Evolutionary conservation across 2,888 invertebrate species (phyloP).

Genomic region (Eupelmus urozonus): DNA sequence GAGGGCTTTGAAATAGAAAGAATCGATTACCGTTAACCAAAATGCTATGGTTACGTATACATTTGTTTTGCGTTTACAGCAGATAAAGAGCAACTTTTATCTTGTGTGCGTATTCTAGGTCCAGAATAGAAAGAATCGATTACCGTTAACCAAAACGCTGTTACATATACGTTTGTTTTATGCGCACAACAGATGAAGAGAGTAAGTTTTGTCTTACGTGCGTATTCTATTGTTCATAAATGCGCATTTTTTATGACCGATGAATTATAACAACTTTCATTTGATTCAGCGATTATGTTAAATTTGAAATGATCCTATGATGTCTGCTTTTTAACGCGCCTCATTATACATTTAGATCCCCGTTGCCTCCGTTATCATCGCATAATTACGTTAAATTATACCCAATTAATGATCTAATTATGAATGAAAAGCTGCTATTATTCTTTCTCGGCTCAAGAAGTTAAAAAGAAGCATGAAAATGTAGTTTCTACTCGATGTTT

Average conservation of each 20-base stretch:
- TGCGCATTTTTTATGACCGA: background rate
- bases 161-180: too few relatives aligned
- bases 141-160: too few relatives aligned
- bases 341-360: background rate
- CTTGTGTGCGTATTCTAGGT: too few relatives aligned
- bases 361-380: background rate
- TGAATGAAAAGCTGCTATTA: background rate
- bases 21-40: too few relatives aligned
- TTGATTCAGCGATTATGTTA: background rate
- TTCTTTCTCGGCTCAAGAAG: background rate
- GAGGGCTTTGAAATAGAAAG: too few relatives aligned
- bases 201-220: background rate
- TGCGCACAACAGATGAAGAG: too few relatives aligned
- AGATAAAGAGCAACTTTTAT: too few relatives aligned
- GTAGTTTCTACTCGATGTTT: background rate
- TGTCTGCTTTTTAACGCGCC: background rate
- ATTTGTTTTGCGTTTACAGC: too few relatives aligned
- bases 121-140: too few relatives aligned
- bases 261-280: slow-evolving; percentile 15
- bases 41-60: too few relatives aligned
- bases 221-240: background rate
- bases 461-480: background rate
- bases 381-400: slow-evolving; percentile 1
- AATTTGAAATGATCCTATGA: background rate
- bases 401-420: slow-evolving; percentile 12